Evolutionary conservation across 2,888 invertebrate genomes (phyloP), one percentile per base, ranked within the genome.

Genomic region (Lithosia quadra): DNA sequence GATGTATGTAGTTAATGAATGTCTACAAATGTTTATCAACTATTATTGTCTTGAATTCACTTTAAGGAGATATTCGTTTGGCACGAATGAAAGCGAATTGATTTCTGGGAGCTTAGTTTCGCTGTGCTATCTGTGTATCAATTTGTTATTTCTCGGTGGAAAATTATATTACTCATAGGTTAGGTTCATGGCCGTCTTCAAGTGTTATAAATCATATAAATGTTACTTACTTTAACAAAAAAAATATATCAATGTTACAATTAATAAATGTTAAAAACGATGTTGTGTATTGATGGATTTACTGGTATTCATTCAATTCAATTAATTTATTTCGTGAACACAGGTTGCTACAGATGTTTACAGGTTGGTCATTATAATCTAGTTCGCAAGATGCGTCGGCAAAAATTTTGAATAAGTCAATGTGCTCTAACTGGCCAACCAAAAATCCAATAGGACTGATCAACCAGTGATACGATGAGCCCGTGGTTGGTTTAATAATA

Each of bases 131-230:
- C 28, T 4, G 5, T 4, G 5, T 18, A 49, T 49, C 49, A 49
- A n/a, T 49, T 49, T 49, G 49, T 49, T 49, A n/a, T 49, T n/a
- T 49, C 49, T 49, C 49, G n/a, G 49, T 49, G 49, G 49, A 18
- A 49, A 49, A 49, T 56, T 7, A 28, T 28, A 56, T 28, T 28
- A 24, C 56, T 56, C 56, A 28, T 56, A 49, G 49, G 49, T 49
- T 22, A 56, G 15, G 24, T 24, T 24, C 56, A 24, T 24, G 24
- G 15, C 56, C 56, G 56, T 56, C 22, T 56, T 56, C 28, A 28
- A 56, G 24, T 56, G 28, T 56, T 28, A 49, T 49, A n/a, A 18
- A 24, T 15, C 7, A 24, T 24, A 13, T 24, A 28, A 28, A 56
- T 13, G 22, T 55, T 22, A 22, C 11, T 55, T 22, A 22, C 11